A percentile compares a stretch with the other conserved stretches of the same genome.
Evolutionary conservation across 2,888 invertebrate species (phyloP).

Genomic region (Cantharis rufa): DNA sequence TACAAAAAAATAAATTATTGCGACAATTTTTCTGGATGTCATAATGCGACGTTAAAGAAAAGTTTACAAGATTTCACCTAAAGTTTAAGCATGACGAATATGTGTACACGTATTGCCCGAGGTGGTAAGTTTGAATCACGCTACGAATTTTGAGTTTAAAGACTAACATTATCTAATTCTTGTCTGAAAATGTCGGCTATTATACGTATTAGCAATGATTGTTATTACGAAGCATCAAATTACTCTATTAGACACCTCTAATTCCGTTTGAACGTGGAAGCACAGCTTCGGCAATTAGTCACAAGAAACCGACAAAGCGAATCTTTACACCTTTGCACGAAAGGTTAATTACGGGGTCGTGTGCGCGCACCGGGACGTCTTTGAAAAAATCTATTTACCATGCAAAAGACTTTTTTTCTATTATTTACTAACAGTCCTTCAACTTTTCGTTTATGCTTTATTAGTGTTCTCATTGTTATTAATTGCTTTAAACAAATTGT

Average conservation of each 20-base stretch:
- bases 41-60: conserved; percentile 23
- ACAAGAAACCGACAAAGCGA: conserved; percentile 26
- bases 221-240: conserved; percentile 37
- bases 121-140: conserved; percentile 16
- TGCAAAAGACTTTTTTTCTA: conserved; percentile 6
- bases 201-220: conserved; percentile 30
- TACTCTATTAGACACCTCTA: conserved; percentile 35
- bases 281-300: conserved; percentile 26
- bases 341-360: conserved; percentile 28
- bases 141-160: conserved; percentile 23
- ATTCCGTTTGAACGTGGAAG: conserved; percentile 21
- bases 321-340: conserved; percentile 23
- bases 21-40: conserved; percentile 1
- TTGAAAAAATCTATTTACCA: conserved; percentile 17
- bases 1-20: background rate
- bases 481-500: conserved; percentile 3
- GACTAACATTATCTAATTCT: conserved; percentile 28
- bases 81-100: conserved; percentile 28
- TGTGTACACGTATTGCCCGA: conserved; percentile 21
- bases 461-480: background rate
- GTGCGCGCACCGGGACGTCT: conserved; percentile 10
- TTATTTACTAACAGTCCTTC: background rate
- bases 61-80: conserved; percentile 25
- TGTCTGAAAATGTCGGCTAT: conserved; percentile 28
- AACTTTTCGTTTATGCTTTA: background rate